Conservation (phyloP, 2,113 vertebrate genomes). For the Pristiophorus japonicus region DNA sequence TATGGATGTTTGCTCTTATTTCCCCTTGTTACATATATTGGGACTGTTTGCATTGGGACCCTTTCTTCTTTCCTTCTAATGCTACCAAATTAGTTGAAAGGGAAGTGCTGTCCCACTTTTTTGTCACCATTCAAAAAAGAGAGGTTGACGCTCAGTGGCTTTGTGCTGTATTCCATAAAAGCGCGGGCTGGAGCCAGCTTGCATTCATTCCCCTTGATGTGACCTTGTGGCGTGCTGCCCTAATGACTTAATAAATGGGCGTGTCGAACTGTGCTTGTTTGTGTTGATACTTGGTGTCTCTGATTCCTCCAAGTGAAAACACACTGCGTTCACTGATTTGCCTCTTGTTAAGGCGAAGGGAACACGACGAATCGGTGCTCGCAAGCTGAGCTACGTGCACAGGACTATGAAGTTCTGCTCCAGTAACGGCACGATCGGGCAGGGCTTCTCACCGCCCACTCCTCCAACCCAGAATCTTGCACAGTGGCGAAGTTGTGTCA, state of each 20-base stretch:
- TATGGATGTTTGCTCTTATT: neutral
- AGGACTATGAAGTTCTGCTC: neutral
- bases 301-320: neutral
- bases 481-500: neutral
- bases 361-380: neutral
- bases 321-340: neutral
- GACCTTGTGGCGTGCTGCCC: neutral
- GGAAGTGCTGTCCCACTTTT: neutral
- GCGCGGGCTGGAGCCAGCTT: neutral
- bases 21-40: neutral
- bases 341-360: neutral
- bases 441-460: neutral
- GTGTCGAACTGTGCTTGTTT: neutral
- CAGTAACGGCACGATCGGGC: neutral
- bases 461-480: neutral
- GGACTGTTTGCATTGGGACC: neutral
- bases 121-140: neutral
- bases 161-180: neutral
- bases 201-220: neutral
- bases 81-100: too few species aligned
- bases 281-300: neutral
- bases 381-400: neutral
- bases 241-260: neutral
- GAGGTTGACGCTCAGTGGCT: neutral
- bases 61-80: neutral